Evolutionary conservation across 2,888 invertebrate species (phyloP).

Genomic region (Drosophila recens): DNA sequence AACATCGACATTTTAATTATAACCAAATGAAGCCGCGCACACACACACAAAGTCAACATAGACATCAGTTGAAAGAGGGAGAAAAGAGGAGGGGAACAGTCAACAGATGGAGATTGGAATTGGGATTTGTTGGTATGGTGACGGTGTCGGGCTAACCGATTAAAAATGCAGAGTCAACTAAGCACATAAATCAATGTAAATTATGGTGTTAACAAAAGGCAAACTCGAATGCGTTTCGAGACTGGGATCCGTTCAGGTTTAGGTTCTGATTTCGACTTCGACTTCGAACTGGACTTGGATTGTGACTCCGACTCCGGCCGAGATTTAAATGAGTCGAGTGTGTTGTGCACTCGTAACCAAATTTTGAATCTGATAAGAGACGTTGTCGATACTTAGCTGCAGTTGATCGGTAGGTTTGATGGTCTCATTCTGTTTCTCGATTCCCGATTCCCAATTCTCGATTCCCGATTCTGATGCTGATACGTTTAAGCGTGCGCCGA

Average conservation of each 20-base stretch:
- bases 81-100: not conserved
- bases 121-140: slow-evolving; percentile 20
- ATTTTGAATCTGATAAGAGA: slow-evolving; percentile 66
- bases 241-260: slow-evolving; percentile 12
- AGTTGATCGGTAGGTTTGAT: slow-evolving; percentile 32
- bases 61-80: slow-evolving; percentile 17
- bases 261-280: slow-evolving; percentile 4
- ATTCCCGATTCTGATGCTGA: slow-evolving; percentile 38
- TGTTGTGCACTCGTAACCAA: slow-evolving; percentile 59
- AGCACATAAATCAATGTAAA: slow-evolving; percentile 83
- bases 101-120: slow-evolving; percentile 11
- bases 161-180: slow-evolving; percentile 82
- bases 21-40: slow-evolving; percentile 77
- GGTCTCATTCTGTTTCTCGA: slow-evolving; percentile 8
- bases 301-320: not conserved
- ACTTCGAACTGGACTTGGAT: not conserved
- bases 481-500: slow-evolving; percentile 66
- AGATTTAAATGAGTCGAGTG: slow-evolving; percentile 72
- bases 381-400: slow-evolving; percentile 52
- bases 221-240: slow-evolving; percentile 48
- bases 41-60: slow-evolving; percentile 29
- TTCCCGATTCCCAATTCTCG: slow-evolving; percentile 36
- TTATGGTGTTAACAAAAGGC: slow-evolving; percentile 84
- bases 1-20: slow-evolving; percentile 84
- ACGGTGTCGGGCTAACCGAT: slow-evolving; percentile 69